These are phyloP conservation scores for Sceloporus tristichus DNA, from an alignment of 2,113 vertebrate genomes.

Conservation along the genomic window DNA sequence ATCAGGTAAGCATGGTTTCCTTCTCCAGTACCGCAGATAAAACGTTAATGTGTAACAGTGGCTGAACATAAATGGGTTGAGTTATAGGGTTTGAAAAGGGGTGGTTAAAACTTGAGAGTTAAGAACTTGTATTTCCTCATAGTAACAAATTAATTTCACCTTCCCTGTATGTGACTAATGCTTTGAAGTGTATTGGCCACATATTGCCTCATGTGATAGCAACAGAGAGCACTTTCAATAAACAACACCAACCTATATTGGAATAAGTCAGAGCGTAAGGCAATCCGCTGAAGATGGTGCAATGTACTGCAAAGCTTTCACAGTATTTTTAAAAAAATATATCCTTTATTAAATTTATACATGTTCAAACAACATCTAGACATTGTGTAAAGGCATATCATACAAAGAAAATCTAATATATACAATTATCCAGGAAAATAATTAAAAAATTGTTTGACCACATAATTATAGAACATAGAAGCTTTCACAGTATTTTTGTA, in stretches of 20 bases:
- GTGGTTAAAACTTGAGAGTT: not conserved
- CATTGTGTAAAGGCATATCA: too few relatives aligned
- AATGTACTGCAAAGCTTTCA: too few relatives aligned
- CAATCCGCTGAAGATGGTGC: too few relatives aligned
- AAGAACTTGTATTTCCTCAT: not conserved
- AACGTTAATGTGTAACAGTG: not conserved
- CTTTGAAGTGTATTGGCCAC: not conserved
- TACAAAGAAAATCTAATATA: too few relatives aligned
- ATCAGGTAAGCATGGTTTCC: conserved; percentile 87
- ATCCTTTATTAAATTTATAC: too few relatives aligned
- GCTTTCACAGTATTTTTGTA: too few relatives aligned
- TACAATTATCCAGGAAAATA: too few relatives aligned
- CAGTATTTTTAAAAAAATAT: too few relatives aligned
- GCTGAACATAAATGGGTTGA: not conserved
- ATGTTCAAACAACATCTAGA: too few relatives aligned
- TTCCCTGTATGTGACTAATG: not conserved
- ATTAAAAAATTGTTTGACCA: too few relatives aligned
- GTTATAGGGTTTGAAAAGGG: not conserved
- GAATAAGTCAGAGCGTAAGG: conserved; percentile 11
- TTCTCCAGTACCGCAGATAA: conserved; percentile 29
- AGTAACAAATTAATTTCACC: not conserved
- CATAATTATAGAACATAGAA: too few relatives aligned
- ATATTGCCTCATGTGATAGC: conserved; percentile 9
- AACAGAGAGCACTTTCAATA: not conserved
- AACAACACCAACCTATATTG: not conserved